phyloP scores from a whole-genome alignment of 1,140 invertebrate genomes.

The Drosophila micromelanica region DNA sequence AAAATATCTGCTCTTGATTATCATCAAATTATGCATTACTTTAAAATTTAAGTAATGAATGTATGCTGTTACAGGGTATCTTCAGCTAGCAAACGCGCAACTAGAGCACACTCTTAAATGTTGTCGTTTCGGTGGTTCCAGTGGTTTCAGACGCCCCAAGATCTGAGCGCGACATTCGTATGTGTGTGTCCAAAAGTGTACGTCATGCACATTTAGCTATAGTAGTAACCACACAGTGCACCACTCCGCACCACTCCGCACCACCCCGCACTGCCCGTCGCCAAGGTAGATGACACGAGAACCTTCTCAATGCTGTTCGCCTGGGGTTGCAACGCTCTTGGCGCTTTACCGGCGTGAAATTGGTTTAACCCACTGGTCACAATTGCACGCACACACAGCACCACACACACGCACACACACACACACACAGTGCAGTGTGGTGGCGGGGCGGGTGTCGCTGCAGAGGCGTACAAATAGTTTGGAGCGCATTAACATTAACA shows the following conservation, averaged over 20 bases:
- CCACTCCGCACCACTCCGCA: slow-evolving; percentile 6
- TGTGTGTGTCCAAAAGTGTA: slow-evolving; percentile 73
- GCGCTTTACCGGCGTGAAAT: slow-evolving; percentile 83
- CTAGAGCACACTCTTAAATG: not conserved
- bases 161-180: slow-evolving; percentile 43
- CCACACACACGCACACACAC: slow-evolving; percentile 22
- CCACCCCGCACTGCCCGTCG: slow-evolving; percentile 9
- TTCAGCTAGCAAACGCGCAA: too few relatives aligned
- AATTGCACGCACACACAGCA: slow-evolving; percentile 69
- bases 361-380: slow-evolving; percentile 83
- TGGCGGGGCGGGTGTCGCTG: slow-evolving; percentile 5
- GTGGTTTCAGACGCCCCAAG: slow-evolving; percentile 61
- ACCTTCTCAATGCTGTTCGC: slow-evolving; percentile 52
- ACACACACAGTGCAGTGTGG: slow-evolving; percentile 2
- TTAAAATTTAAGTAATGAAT: too few relatives aligned
- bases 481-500: slow-evolving; percentile 77
- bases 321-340: slow-evolving; percentile 74
- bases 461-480: slow-evolving; percentile 59
- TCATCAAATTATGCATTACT: too few relatives aligned
- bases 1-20: too few relatives aligned
- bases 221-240: slow-evolving; percentile 5
- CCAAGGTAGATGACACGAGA: slow-evolving; percentile 68
- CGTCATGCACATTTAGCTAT: slow-evolving; percentile 76
- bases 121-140: slow-evolving; percentile 47
- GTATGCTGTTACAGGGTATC: too few relatives aligned